Percentiles rank a stretch among this genome's conserved stretches.
phyloP scores from a whole-genome alignment of 2,888 invertebrate species.

The Aspidiotus rigidus region DNA sequence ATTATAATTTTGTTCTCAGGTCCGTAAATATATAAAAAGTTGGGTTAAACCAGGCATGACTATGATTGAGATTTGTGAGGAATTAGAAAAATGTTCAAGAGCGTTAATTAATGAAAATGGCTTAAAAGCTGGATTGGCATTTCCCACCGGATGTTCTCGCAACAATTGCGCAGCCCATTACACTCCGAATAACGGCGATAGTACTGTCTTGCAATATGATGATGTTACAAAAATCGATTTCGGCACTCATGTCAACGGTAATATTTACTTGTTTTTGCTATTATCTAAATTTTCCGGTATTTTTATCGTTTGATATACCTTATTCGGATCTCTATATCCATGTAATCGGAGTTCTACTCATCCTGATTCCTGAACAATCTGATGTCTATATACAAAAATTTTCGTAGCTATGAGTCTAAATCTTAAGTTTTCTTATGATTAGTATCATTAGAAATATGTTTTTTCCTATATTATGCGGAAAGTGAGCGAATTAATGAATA shows the following conservation, averaged over 20 bases:
- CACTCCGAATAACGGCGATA: slow-evolving; percentile 96
- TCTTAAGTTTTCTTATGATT: too few relatives aligned
- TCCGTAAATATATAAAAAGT: slow-evolving; percentile 79
- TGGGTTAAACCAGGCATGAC: slow-evolving; percentile 98
- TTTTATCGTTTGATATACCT: background rate
- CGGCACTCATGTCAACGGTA: slow-evolving; percentile 93
- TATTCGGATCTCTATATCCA: background rate
- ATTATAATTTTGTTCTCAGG: slow-evolving; percentile 48
- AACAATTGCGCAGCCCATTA: slow-evolving; percentile 99
- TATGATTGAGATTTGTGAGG: slow-evolving; percentile 97
- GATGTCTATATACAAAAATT: too few relatives aligned
- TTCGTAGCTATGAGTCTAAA: too few relatives aligned
- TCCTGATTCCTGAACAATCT: too few relatives aligned
- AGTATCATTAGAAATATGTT: too few relatives aligned
- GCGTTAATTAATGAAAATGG: slow-evolving; percentile 90
- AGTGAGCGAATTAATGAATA: too few relatives aligned
- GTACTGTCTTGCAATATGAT: slow-evolving; percentile 85
- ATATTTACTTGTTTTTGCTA: slow-evolving; percentile 22
- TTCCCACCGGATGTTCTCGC: slow-evolving; percentile 96
- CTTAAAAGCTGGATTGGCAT: slow-evolving; percentile 84
- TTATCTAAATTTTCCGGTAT: background rate
- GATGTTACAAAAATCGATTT: slow-evolving; percentile 99
- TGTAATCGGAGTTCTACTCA: too few relatives aligned
- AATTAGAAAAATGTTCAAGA: slow-evolving; percentile 84
- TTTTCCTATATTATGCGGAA: too few relatives aligned